Evolutionary conservation across 2,113 vertebrate species (phyloP).

Genomic region (Centropus bengalensis): DNA sequence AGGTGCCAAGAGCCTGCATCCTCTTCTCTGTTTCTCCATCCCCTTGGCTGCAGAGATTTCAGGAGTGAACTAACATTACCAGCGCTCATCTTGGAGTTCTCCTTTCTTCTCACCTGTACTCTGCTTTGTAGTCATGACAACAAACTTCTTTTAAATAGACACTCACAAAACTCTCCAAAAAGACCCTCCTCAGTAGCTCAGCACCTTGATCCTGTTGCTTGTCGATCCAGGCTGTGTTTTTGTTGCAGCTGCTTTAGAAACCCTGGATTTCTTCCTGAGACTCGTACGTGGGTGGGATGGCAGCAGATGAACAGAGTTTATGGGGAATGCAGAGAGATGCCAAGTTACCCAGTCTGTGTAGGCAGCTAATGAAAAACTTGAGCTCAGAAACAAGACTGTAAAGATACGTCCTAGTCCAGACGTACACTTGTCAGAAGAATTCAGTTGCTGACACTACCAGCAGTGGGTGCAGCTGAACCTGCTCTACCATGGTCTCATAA

Average conservation of each 20-base stretch:
- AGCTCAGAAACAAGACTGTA: slow-evolving; percentile 39
- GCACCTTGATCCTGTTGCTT: slow-evolving; percentile 38
- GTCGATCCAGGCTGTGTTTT: slow-evolving; percentile 49
- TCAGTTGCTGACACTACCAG: slow-evolving; percentile 19
- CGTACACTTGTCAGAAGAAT: background rate
- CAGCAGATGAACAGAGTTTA: slow-evolving; percentile 65
- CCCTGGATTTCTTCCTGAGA: slow-evolving; percentile 44
- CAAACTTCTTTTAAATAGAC: slow-evolving; percentile 57
- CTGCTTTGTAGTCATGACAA: slow-evolving; percentile 52
- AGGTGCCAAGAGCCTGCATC: background rate
- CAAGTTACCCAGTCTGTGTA: slow-evolving; percentile 53
- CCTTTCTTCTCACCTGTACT: background rate
- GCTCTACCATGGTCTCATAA: background rate
- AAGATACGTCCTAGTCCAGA: background rate
- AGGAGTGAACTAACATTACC: slow-evolving; percentile 1
- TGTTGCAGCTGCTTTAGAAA: slow-evolving; percentile 62
- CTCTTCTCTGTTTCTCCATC: background rate
- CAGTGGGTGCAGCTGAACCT: slow-evolving; percentile 51
- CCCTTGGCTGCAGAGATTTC: background rate
- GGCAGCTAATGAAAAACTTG: slow-evolving; percentile 57
- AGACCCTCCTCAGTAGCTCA: background rate
- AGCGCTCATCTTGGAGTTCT: background rate
- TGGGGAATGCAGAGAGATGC: slow-evolving; percentile 55
- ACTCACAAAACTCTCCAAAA: background rate
- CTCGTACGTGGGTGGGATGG: slow-evolving; percentile 46